Conservation (phyloP, 2,888 invertebrate species). For the Hemistola chrysoprasaria region DNA sequence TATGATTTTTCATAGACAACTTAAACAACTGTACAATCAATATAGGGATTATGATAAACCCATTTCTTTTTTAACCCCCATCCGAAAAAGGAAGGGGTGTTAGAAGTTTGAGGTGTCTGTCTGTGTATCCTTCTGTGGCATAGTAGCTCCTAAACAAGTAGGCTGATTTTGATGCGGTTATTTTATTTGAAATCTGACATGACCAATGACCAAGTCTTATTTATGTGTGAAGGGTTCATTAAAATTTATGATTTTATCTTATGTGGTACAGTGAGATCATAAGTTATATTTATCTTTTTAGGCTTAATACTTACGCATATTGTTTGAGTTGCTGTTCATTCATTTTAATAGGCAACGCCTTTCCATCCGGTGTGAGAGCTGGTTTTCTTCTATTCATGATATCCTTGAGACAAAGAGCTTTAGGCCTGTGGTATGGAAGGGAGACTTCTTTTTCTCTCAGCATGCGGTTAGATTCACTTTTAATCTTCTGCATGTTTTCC, state of each 20-base stretch:
- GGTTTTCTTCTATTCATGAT: constrained; percentile 83
- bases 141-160: too few species aligned
- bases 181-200: too few species aligned
- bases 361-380: constrained; percentile 62
- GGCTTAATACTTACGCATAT: constrained; percentile 81
- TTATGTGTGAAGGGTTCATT: neutral
- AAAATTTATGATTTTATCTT: constrained; percentile 7
- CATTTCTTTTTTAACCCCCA: too few species aligned
- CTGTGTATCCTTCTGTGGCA: too few species aligned
- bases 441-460: constrained; percentile 88
- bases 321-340: constrained; percentile 84
- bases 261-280: too few species aligned
- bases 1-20: too few species aligned
- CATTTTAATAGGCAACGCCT: constrained; percentile 83
- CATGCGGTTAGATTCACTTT: constrained; percentile 92
- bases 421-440: constrained; percentile 94
- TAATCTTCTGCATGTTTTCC: constrained; percentile 88
- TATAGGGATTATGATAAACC: too few species aligned
- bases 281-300: neutral
- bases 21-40: too few species aligned
- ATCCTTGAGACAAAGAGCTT: constrained; percentile 89
- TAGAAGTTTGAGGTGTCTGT: too few species aligned
- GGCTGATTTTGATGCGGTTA: too few species aligned
- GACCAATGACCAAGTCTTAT: too few species aligned
- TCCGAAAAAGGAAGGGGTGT: too few species aligned